Evolutionary conservation across 2,888 invertebrate genomes (phyloP).

Genomic region (Dicycla oo): DNA sequence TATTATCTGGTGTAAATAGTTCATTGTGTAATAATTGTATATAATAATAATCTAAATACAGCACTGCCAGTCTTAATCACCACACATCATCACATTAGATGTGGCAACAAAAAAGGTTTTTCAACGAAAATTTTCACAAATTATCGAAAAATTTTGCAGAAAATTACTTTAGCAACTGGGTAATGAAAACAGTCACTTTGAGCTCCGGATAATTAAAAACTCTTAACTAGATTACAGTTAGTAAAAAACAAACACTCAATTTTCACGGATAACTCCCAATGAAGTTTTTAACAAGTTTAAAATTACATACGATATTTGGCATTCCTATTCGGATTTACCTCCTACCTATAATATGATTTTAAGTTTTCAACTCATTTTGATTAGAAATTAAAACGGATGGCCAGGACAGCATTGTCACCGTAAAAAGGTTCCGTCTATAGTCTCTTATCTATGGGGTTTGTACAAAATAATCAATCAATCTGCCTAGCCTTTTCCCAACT

Average conservation of each 20-base stretch:
- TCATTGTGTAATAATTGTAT: not conserved
- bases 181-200: slow-evolving; percentile 8
- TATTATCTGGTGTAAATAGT: no score
- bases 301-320: not conserved
- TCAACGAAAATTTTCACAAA: not conserved
- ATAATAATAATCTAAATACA: not conserved
- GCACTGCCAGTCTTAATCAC: not conserved
- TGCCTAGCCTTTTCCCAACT: no score
- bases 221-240: not conserved
- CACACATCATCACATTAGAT: not conserved
- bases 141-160: not conserved
- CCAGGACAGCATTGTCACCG: no score
- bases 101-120: not conserved
- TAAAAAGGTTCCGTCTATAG: not conserved
- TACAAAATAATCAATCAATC: no score
- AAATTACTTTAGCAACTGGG: not conserved
- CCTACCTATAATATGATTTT: not conserved
- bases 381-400: not conserved
- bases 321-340: not conserved
- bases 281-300: slow-evolving; percentile 4
- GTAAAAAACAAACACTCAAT: slow-evolving; percentile 16
- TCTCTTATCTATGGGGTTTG: not conserved
- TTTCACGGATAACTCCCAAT: slow-evolving; percentile 13
- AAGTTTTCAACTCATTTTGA: not conserved
- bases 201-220: slow-evolving; percentile 32